Evolutionary conservation across 2,113 vertebrate genomes (phyloP).

Genomic region (Nansenia antarctica): DNA sequence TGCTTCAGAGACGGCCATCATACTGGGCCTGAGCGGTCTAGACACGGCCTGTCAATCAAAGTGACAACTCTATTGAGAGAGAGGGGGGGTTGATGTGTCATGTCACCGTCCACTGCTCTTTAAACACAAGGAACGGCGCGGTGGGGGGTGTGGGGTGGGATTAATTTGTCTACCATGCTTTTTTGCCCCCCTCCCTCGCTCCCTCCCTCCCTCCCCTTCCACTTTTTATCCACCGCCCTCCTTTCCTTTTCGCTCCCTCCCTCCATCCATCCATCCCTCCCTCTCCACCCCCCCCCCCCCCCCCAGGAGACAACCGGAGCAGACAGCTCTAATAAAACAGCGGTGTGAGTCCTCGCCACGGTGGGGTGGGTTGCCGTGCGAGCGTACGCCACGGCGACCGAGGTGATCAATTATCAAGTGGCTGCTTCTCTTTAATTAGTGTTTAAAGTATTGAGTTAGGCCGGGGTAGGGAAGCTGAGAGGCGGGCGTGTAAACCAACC

Average conservation of each 20-base stretch:
- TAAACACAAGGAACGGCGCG: too few relatives aligned
- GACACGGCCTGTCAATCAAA: conserved; percentile 25
- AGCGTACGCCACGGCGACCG: conserved; percentile 52
- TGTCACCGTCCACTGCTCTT: conserved; percentile 22
- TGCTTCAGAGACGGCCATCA: too few relatives aligned
- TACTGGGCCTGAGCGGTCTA: conserved; percentile 30
- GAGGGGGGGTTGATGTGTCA: neutral
- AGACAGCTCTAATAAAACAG: conserved; percentile 67
- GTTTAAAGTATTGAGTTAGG: conserved; percentile 68
- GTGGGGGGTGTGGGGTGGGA: conserved; percentile 37
- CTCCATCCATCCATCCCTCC: too few relatives aligned
- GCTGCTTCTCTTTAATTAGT: conserved; percentile 72
- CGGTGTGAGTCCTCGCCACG: conserved; percentile 52
- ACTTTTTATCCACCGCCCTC: too few relatives aligned
- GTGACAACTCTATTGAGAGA: conserved; percentile 18
- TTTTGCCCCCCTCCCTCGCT: conserved; percentile 47
- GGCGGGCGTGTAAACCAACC: conserved; percentile 69
- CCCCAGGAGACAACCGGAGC: conserved; percentile 60
- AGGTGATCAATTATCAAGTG: conserved; percentile 74
- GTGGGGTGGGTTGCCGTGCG: too few relatives aligned
- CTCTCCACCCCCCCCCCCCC: conserved; percentile 33
- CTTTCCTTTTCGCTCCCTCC: too few relatives aligned
- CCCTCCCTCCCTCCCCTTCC: too few relatives aligned
- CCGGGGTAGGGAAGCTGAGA: conserved; percentile 63
- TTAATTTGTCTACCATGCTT: conserved; percentile 61